Evolutionary conservation across 2,113 vertebrate genomes (phyloP).

Genomic region (Ibidorhyncha struthersii): DNA sequence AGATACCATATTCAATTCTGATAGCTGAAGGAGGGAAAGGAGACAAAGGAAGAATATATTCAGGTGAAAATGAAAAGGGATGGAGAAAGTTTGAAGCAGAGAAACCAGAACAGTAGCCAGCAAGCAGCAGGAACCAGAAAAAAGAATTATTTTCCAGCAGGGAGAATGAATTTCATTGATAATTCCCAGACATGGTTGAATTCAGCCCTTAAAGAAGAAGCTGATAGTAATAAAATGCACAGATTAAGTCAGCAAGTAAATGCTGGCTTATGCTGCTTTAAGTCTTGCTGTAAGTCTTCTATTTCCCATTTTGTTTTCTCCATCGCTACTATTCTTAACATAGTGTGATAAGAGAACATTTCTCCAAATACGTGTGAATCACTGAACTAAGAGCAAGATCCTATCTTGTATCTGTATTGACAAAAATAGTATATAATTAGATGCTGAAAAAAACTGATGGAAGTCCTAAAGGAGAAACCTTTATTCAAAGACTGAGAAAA

Average conservation of each 20-base stretch:
- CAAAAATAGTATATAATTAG: not conserved
- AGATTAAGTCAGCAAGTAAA: not conserved
- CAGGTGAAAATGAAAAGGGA: not conserved
- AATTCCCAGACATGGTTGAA: not conserved
- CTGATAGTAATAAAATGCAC: not conserved
- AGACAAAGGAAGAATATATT: not conserved
- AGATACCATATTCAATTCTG: not conserved
- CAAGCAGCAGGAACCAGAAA: not conserved
- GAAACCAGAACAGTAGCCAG: not conserved
- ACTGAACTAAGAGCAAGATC: not conserved
- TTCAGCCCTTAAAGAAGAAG: not conserved
- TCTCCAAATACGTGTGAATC: not conserved
- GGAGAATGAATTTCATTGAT: not conserved
- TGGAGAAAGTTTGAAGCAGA: not conserved
- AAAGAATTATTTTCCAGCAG: not conserved
- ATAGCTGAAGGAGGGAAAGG: not conserved
- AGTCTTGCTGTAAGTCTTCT: not conserved
- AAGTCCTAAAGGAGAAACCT: not conserved
- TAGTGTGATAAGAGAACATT: not conserved
- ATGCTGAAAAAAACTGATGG: not conserved
- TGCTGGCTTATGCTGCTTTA: not conserved
- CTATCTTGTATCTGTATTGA: not conserved
- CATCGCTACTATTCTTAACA: not conserved
- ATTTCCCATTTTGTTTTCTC: not conserved
- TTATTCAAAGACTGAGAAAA: not conserved